phyloP scores from a whole-genome alignment of 2,797 vertebrate genomes.

The Dromococcyx pavoninus region DNA sequence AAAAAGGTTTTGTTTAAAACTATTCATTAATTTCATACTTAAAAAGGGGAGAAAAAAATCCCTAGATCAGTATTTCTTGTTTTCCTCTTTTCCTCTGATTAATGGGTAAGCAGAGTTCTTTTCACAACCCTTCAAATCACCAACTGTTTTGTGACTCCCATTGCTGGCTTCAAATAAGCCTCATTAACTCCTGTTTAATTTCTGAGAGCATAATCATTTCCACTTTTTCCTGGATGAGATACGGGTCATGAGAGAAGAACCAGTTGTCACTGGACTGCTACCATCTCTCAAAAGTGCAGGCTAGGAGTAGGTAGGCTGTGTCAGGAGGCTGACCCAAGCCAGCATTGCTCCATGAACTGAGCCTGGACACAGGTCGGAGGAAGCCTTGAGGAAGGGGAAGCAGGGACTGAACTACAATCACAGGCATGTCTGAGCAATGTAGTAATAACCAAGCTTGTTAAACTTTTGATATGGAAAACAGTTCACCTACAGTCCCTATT shows the following conservation, averaged over 20 bases:
- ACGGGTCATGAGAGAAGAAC: neutral
- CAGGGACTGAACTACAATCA: neutral
- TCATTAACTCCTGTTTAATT: neutral
- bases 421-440: neutral
- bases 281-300: neutral
- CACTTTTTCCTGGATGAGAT: neutral
- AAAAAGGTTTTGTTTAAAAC: neutral
- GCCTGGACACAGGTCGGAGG: neutral
- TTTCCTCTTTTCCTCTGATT: neutral
- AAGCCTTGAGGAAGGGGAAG: neutral
- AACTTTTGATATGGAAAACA: neutral
- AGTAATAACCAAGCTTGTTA: neutral
- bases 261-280: neutral
- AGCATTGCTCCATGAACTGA: neutral
- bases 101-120: neutral
- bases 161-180: neutral
- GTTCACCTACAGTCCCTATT: neutral
- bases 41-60: neutral
- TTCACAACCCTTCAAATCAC: neutral
- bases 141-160: neutral
- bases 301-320: neutral
- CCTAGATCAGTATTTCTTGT: neutral
- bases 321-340: neutral
- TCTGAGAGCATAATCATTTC: neutral
- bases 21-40: neutral